Conservation (phyloP, 92 coral and sea anemone species). For the Paramuricea clavata region DNA sequence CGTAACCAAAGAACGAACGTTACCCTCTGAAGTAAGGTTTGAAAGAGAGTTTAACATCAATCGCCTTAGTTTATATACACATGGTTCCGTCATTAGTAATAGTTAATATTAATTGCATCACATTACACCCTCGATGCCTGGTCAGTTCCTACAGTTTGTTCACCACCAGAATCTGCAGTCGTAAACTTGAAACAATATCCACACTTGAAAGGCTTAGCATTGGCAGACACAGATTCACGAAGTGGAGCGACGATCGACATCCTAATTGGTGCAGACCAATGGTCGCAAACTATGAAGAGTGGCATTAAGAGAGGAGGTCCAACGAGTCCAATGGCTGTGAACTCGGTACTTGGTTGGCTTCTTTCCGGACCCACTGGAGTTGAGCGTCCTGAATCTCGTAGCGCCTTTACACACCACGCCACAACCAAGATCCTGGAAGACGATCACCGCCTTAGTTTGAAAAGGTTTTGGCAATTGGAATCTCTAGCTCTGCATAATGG, state of each 20-base stretch:
- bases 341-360: constrained; percentile 33
- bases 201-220: constrained; percentile 22
- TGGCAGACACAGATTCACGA: constrained; percentile 45
- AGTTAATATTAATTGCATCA: too few relatives aligned
- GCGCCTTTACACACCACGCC: neutral
- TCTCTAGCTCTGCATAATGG: neutral
- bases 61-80: too few relatives aligned
- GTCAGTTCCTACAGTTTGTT: constrained; percentile 45
- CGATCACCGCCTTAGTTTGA: neutral
- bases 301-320: constrained; percentile 21
- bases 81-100: too few relatives aligned
- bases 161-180: constrained; percentile 42
- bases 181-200: constrained; percentile 4
- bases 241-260: constrained; percentile 39
- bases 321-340: constrained; percentile 15
- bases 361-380: constrained; percentile 26
- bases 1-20: neutral
- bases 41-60: too few relatives aligned
- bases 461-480: neutral
- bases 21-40: too few relatives aligned
- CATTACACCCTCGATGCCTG: constrained; percentile 57
- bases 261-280: constrained; percentile 40
- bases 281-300: constrained; percentile 22
- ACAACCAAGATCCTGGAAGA: neutral
- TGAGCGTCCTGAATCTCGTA: neutral